phyloP scores from a whole-genome alignment of 2,888 invertebrate species.

The Amphipoea lucens region DNA sequence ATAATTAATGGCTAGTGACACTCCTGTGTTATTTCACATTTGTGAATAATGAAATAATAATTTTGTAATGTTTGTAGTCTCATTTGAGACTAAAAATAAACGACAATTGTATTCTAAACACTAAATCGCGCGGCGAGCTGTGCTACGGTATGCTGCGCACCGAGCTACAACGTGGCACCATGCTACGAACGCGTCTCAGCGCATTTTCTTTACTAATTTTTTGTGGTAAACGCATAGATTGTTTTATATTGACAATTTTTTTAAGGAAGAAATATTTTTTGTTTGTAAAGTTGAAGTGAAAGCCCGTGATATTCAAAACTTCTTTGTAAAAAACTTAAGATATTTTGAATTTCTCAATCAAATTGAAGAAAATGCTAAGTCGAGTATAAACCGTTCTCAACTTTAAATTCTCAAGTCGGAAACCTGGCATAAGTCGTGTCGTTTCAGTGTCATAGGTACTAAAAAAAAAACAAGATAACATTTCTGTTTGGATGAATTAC shows the following conservation, averaged over 20 bases:
- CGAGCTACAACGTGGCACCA: slow-evolving; percentile 10
- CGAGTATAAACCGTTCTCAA: background rate
- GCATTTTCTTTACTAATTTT: background rate
- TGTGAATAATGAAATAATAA: no score
- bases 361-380: background rate
- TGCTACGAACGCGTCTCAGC: slow-evolving; percentile 19
- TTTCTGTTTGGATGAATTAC: background rate
- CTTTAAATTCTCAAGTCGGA: background rate
- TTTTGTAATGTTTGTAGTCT: no score
- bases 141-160: slow-evolving; percentile 17
- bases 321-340: no score
- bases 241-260: background rate
- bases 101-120: background rate
- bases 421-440: background rate
- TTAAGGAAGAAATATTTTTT: no score
- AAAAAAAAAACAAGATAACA: no score
- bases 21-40: background rate
- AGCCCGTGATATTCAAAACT: no score
- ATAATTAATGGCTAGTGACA: background rate
- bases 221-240: background rate
- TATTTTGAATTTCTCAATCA: no score
- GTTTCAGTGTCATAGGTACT: background rate
- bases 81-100: background rate
- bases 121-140: no score
- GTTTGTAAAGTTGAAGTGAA: no score